phyloP scores from a whole-genome alignment of 2,797 vertebrate species.

The Microhierax caerulescens region DNA sequence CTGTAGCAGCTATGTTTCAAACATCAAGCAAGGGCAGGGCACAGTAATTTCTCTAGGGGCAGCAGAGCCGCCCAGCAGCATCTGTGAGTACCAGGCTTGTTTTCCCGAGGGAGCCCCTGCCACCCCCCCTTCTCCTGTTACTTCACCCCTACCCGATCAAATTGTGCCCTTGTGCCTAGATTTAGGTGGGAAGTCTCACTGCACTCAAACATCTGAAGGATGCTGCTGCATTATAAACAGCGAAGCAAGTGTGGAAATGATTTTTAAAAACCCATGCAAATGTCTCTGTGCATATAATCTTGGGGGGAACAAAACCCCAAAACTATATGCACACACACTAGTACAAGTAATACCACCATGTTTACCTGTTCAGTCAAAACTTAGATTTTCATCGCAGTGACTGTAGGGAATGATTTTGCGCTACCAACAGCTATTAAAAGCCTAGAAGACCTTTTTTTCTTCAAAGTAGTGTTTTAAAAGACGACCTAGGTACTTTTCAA shows the following conservation, averaged over 20 bases:
- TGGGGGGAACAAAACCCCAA: neutral
- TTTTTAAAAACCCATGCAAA: neutral
- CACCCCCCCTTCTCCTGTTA: neutral
- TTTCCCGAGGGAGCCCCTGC: neutral
- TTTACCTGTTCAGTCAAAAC: neutral
- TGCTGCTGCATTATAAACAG: neutral
- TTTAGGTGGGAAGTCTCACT: neutral
- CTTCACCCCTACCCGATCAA: neutral
- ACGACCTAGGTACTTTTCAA: neutral
- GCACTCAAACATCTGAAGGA: neutral
- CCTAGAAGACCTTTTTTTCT: neutral
- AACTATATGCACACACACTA: rapidly evolving
- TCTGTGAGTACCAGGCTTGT: neutral
- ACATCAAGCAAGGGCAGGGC: neutral
- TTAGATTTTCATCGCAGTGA: neutral
- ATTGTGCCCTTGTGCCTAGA: neutral
- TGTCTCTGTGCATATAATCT: neutral
- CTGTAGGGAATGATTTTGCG: neutral
- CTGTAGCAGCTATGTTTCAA: neutral
- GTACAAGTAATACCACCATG: neutral
- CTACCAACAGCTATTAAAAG: neutral
- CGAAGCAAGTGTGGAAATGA: rapidly evolving
- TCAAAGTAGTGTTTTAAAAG: neutral
- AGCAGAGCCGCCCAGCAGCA: neutral
- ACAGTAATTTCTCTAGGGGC: neutral